Evolutionary conservation across 2,113 vertebrate genomes (phyloP).

Genomic region (Tautogolabrus adspersus): DNA sequence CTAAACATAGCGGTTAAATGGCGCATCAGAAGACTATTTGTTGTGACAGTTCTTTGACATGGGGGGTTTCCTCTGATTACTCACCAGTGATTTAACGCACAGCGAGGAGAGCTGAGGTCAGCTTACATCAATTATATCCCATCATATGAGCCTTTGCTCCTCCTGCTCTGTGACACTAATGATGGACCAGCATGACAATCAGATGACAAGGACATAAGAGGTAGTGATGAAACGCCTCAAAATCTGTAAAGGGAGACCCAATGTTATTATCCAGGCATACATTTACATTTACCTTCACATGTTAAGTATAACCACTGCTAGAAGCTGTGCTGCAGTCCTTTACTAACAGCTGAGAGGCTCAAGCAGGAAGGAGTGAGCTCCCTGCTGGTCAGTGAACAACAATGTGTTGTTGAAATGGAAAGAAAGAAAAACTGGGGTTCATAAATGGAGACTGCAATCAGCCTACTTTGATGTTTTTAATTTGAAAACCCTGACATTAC

Average conservation of each 20-base stretch:
- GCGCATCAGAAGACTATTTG: not conserved
- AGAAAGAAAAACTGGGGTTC: too few relatives aligned
- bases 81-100: not conserved
- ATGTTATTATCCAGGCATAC: not conserved
- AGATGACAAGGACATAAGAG: not conserved
- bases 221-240: not conserved
- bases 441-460: not conserved
- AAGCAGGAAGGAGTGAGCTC: constrained; percentile 42
- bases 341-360: not conserved
- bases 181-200: not conserved
- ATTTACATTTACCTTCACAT: not conserved
- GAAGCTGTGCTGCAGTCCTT: not conserved
- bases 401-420: not conserved
- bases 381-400: constrained; percentile 29
- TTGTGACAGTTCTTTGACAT: not conserved
- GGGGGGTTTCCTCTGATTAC: not conserved
- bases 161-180: not conserved
- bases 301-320: too few relatives aligned
- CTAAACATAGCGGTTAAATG: not conserved
- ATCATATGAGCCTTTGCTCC: not conserved
- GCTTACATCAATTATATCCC: not conserved
- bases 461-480: too few relatives aligned
- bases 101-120: not conserved
- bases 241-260: not conserved
- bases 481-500: too few relatives aligned